Evolutionary conservation across 2,113 vertebrate genomes (phyloP).

Genomic region (Plecturocebus donacophilus): DNA sequence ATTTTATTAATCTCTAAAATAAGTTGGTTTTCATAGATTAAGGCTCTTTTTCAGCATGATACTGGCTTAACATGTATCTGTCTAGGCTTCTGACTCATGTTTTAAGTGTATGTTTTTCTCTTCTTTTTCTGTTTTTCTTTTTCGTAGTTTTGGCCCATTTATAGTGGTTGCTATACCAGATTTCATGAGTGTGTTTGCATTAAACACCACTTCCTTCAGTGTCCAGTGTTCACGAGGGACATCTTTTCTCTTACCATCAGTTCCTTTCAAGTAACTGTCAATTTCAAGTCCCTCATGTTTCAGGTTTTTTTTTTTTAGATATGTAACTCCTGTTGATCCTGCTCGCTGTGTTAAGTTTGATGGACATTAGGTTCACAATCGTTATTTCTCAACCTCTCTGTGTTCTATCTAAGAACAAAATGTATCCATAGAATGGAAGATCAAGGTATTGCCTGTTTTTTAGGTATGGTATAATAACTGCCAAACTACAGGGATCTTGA

Average conservation of each 20-base stretch:
- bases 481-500: background rate
- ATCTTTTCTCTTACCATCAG: background rate
- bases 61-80: background rate
- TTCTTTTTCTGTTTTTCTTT: background rate
- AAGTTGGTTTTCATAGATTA: background rate
- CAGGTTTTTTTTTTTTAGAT: background rate
- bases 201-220: background rate
- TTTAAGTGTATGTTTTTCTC: background rate
- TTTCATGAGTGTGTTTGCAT: background rate
- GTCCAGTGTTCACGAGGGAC: rapidly evolving
- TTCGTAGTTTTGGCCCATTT: background rate
- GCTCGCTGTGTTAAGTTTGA: background rate
- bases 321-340: background rate
- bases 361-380: background rate
- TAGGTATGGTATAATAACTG: background rate
- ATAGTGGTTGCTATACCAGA: background rate
- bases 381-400: background rate
- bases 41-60: background rate
- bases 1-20: background rate
- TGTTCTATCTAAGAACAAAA: background rate
- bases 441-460: background rate
- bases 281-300: background rate
- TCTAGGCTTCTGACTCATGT: background rate
- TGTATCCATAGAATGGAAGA: background rate
- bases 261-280: background rate